Percentiles rank a stretch among this genome's conserved stretches.
Conservation (phyloP, 2,113 vertebrate species). For the Chinchilla lanigera region DNA sequence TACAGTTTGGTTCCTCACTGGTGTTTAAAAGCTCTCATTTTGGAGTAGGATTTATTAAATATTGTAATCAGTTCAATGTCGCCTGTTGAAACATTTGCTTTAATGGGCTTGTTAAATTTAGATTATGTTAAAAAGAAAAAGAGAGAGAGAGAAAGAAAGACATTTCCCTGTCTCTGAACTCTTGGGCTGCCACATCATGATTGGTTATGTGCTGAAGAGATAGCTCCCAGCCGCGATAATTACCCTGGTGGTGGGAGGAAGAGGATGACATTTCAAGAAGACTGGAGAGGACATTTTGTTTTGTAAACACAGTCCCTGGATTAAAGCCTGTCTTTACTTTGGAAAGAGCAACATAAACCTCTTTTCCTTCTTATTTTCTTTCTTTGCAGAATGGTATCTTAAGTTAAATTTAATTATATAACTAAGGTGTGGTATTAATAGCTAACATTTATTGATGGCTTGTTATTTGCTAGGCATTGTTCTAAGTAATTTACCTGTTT, state of each 20-base stretch:
- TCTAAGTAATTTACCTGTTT: not conserved
- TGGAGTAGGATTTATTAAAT: conserved; percentile 85
- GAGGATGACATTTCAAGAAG: conserved; percentile 59
- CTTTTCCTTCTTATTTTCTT: not conserved
- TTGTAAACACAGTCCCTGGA: conserved; percentile 46
- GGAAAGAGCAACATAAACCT: not conserved
- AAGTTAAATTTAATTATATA: conserved; percentile 7
- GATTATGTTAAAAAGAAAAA: conserved; percentile 85
- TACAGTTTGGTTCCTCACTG: conserved; percentile 65
- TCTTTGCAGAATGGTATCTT: not conserved
- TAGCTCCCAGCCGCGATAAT: conserved; percentile 77
- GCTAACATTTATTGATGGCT: not conserved
- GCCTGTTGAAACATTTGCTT: conserved; percentile 86
- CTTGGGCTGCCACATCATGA: conserved; percentile 77
- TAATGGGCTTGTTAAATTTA: conserved; percentile 88
- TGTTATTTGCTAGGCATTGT: not conserved
- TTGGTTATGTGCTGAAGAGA: conserved; percentile 69
- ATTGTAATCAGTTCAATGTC: conserved; percentile 85
- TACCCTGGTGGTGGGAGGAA: conserved; percentile 56
- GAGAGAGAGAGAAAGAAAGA: conserved; percentile 54
- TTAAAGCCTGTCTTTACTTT: conserved; percentile 15
- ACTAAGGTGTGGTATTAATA: not conserved
- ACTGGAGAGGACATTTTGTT: conserved; percentile 71
- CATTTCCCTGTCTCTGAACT: conserved; percentile 83
- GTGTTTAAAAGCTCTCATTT: conserved; percentile 61